Evolutionary conservation across 2,888 invertebrate species (phyloP), one percentile per base, ranked within the genome.

Genomic region (Drosophila kambysellisi): DNA sequence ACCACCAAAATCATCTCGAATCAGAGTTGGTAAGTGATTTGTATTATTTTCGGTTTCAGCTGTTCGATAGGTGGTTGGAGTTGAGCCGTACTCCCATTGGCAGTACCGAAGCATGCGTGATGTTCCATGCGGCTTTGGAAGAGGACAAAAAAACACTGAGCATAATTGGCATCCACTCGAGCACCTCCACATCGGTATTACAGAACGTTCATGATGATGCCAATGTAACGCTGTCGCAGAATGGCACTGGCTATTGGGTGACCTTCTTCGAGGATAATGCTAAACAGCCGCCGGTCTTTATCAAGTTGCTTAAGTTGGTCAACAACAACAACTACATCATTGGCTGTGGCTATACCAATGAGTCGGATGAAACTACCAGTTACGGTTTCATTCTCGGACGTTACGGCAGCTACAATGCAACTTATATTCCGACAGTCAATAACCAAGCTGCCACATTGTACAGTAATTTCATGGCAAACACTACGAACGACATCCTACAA

Each of bases 81-180:
- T 17, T 89, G 39, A 81, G 81, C 0, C 87, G 87, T 30, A 79
- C 81, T 61, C 90, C 91, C 0, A 65, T 64, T 6, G 73, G 67
- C 3, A 39, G 39, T 11, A 65, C 53, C 32, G 17, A 52, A 3
- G 70, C 72, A 30, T 88, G 87, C 71, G 30, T 76, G 56, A 41
- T 51, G 7, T 51, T 74, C 56, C 3, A 1, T 5, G 46, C 61
- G 5, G 48, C 17, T 3, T 30, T 83, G 35, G 17, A 20, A 6
- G 2, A 20, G 8, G 72, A 81, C 46, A 73, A 79, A 15, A 52
- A 0, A 2, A 76, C 76, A 1, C 9, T 88, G 30, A 69, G 39
- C 41, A 61, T 85, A 8, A 71, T 70, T 20, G 25, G 73, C 17
- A 43, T 32, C 0, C 80, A 80, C 70, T 78, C 89, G 37, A 60